Evolutionary conservation across 2,797 vertebrate genomes (phyloP).

Genomic region (Coilia nasus): DNA sequence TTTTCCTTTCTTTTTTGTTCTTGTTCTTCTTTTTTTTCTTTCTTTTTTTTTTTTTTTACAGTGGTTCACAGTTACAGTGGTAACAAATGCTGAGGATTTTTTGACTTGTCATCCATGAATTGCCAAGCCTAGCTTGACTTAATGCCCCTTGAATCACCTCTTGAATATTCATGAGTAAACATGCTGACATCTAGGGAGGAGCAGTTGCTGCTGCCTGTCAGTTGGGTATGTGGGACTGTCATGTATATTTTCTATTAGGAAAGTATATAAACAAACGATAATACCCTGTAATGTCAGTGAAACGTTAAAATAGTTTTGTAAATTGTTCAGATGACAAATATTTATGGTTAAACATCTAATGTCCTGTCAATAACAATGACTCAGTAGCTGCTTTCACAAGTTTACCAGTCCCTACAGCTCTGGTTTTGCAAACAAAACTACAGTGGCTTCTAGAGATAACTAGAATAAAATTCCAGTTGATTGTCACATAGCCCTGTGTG

Average conservation of each 20-base stretch:
- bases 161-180: conserved; percentile 47
- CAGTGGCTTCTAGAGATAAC: neutral
- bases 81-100: neutral
- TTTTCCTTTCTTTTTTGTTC: neutral
- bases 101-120: neutral
- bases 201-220: conserved; percentile 55
- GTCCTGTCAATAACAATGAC: neutral
- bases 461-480: neutral
- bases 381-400: neutral
- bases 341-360: neutral
- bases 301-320: neutral
- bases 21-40: neutral
- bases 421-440: neutral
- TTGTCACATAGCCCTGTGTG: neutral
- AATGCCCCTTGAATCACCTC: conserved; percentile 25
- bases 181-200: conserved; percentile 51
- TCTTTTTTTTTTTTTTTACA: too few species aligned
- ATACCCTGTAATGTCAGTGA: neutral
- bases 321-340: neutral
- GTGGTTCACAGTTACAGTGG: neutral
- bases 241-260: conserved; percentile 40
- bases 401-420: neutral
- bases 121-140: neutral
- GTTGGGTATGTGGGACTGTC: conserved; percentile 19
- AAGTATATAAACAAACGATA: conserved; percentile 32